Evolutionary conservation across 2,888 invertebrate genomes (phyloP).

Genomic region (Oscheius sp.): DNA sequence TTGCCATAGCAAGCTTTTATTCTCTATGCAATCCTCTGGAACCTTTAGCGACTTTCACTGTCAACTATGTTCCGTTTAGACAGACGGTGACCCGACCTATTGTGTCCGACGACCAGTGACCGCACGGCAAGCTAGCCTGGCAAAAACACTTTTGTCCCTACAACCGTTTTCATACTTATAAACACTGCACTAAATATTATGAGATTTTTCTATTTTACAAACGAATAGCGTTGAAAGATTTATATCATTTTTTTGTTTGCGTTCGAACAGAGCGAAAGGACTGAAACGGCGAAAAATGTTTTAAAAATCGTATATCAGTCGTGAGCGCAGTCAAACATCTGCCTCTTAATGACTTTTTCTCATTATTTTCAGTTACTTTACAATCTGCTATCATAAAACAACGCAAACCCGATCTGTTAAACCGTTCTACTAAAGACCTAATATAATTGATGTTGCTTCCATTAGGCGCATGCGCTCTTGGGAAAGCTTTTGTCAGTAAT

Average conservation of each 20-base stretch:
- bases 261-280: not conserved
- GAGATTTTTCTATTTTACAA: no score
- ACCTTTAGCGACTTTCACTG: no score
- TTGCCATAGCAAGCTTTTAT: no score
- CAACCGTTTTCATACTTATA: no score
- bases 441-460: not conserved
- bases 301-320: slow-evolving; percentile 12
- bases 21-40: no score
- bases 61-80: no score
- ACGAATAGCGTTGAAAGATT: no score
- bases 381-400: not conserved
- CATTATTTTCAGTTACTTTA: not conserved
- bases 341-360: slow-evolving; percentile 5
- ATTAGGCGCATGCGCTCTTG: not conserved
- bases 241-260: slow-evolving; percentile 7
- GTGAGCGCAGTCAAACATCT: slow-evolving; percentile 16
- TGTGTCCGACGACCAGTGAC: no score
- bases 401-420: not conserved
- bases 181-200: no score
- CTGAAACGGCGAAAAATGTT: slow-evolving; percentile 17
- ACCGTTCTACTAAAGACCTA: not conserved
- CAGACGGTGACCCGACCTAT: no score
- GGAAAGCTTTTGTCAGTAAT: slow-evolving; percentile 21
- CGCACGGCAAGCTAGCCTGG: no score
- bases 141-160: no score